A percentile compares a stretch with the other conserved stretches of the same genome.
Evolutionary conservation across 2,113 vertebrate species (phyloP).

Genomic region (Sceloporus tristichus): DNA sequence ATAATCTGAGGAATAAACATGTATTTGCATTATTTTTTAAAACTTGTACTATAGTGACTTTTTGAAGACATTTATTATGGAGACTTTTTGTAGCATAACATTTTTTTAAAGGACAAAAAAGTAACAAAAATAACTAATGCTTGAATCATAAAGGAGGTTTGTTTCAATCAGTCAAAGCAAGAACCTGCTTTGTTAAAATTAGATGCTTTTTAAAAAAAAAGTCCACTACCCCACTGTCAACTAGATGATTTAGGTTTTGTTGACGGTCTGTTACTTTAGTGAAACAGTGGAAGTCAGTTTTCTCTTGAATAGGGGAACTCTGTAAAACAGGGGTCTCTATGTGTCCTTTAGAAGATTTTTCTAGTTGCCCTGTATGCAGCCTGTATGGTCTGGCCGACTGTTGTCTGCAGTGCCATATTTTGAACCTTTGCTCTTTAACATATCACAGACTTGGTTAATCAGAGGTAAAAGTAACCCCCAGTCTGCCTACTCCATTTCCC

Average conservation of each 20-base stretch:
- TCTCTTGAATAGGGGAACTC: constrained; percentile 68
- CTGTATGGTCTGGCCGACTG: neutral
- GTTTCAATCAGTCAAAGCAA: constrained; percentile 72
- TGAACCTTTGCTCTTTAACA: neutral
- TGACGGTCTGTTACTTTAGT: constrained; percentile 57
- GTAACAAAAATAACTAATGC: constrained; percentile 61
- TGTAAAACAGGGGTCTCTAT: neutral
- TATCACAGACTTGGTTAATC: neutral
- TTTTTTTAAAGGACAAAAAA: constrained; percentile 46
- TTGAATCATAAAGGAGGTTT: constrained; percentile 65
- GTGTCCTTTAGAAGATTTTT: neutral
- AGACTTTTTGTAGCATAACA: constrained; percentile 65
- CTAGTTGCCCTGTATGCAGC: neutral
- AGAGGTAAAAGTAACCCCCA: neutral
- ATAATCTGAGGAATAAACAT: constrained; percentile 54
- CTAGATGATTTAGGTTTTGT: neutral
- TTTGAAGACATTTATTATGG: constrained; percentile 65
- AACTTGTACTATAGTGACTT: constrained; percentile 64
- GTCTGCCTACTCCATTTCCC: neutral
- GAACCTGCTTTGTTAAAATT: constrained; percentile 69
- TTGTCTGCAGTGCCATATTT: neutral
- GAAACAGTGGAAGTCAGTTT: constrained; percentile 27
- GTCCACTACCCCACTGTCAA: neutral
- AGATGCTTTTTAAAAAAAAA: constrained; percentile 28
- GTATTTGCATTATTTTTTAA: constrained; percentile 66